These are phyloP conservation scores for Synanthedon formicaeformis DNA, from an alignment of 2,888 invertebrate genomes.

Conservation along the genomic window DNA sequence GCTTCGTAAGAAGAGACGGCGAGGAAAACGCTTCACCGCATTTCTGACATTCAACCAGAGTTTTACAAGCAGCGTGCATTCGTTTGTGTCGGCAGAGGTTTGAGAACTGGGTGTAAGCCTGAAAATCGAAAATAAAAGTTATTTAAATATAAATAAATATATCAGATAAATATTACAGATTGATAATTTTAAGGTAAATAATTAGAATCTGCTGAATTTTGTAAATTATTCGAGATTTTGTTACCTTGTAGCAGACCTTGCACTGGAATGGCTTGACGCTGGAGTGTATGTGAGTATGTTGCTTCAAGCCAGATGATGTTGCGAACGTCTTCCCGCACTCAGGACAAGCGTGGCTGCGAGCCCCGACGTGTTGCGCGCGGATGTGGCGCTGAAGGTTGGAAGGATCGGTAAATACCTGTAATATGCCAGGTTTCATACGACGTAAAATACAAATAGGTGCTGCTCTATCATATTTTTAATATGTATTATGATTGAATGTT, in stretches of 20 bases:
- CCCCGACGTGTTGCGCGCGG: slow-evolving; percentile 94
- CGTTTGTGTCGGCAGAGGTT: slow-evolving; percentile 99
- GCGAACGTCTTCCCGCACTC: slow-evolving; percentile 99
- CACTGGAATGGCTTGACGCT: slow-evolving; percentile 98
- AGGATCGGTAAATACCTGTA: slow-evolving; percentile 94
- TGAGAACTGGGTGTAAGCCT: slow-evolving; percentile 98
- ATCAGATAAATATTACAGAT: no score
- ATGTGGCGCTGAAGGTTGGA: slow-evolving; percentile 97
- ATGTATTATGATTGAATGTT: no score
- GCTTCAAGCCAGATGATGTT: slow-evolving; percentile 97
- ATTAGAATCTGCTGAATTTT: no score
- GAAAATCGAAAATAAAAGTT: slow-evolving; percentile 31
- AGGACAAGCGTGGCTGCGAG: slow-evolving; percentile 95
- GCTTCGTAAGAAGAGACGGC: slow-evolving; percentile 91
- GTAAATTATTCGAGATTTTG: not conserved
- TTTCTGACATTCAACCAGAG: slow-evolving; percentile 93
- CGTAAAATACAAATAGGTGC: slow-evolving; percentile 26
- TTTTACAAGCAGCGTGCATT: slow-evolving; percentile 97
- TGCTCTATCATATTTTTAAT: no score
- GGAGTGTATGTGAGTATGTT: slow-evolving; percentile 99
- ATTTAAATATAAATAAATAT: no score
- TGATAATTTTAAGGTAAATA: no score
- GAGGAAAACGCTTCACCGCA: slow-evolving; percentile 95
- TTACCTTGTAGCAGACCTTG: slow-evolving; percentile 93
- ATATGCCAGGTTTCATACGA: slow-evolving; percentile 64